Evolutionary conservation across 2,113 vertebrate genomes (phyloP).

Genomic region (Carassius gibelio): DNA sequence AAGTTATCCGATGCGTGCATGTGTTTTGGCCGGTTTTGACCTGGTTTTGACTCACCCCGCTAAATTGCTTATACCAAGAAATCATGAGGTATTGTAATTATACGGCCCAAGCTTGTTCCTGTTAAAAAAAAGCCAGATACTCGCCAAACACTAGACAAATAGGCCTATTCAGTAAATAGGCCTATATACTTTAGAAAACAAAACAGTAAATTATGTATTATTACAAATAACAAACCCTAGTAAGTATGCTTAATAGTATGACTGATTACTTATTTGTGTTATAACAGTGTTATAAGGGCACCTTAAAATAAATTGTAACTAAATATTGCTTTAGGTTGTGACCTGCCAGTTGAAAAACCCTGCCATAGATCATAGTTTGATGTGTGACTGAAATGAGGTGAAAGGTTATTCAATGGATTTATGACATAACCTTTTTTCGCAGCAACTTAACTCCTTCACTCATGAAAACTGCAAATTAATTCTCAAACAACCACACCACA

Average conservation of each 20-base stretch:
- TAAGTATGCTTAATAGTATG: not conserved
- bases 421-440: constrained; percentile 27
- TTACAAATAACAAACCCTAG: too few species aligned
- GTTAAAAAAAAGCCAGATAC: too few species aligned
- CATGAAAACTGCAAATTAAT: not conserved
- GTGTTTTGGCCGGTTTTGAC: constrained; percentile 56
- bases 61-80: constrained; percentile 65
- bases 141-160: too few species aligned
- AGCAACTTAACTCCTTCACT: constrained; percentile 3
- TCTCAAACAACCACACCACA: not conserved
- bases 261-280: not conserved
- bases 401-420: constrained; percentile 34
- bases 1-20: constrained; percentile 59
- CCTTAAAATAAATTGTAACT: not conserved
- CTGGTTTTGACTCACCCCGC: constrained; percentile 57
- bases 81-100: constrained; percentile 50
- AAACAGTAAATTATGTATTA: too few species aligned
- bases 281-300: not conserved
- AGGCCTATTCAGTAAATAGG: too few species aligned
- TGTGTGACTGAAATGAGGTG: constrained; percentile 28
- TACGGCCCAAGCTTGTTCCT: constrained; percentile 21
- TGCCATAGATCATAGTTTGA: not conserved
- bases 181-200: too few species aligned
- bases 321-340: not conserved
- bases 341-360: not conserved